phyloP scores from a whole-genome alignment of 2,888 invertebrate genomes.

The Tetragnatha montana region DNA sequence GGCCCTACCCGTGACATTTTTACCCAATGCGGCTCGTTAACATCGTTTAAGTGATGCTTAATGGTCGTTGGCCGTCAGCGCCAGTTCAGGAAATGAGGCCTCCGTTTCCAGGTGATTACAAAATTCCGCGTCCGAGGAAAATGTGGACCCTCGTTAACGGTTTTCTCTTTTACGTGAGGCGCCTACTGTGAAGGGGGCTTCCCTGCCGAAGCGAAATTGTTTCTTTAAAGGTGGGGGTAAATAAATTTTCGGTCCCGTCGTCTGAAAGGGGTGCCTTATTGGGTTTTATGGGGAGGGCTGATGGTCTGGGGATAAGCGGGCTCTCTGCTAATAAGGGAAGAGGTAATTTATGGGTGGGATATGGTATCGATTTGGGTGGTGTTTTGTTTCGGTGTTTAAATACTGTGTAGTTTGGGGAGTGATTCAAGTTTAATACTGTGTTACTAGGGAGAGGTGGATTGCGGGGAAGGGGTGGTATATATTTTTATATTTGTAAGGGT shows the following conservation, averaged over 20 bases:
- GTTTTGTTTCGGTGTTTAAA: no score
- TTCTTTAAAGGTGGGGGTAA: conserved; percentile 4
- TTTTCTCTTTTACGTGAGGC: conserved; percentile 33
- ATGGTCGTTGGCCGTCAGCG: conserved; percentile 41
- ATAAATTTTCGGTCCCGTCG: conserved; percentile 6
- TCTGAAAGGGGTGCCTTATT: background rate
- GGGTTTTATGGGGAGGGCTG: conserved; percentile 6
- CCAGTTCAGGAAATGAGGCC: conserved; percentile 33
- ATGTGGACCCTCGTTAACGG: conserved; percentile 42
- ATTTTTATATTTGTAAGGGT: no score
- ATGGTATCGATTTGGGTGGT: no score
- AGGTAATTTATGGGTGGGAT: background rate
- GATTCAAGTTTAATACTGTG: no score
- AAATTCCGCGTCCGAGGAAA: conserved; percentile 39
- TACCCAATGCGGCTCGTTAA: conserved; percentile 54
- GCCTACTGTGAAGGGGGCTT: conserved; percentile 13
- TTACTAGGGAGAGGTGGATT: background rate
- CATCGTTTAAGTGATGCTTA: conserved; percentile 51
- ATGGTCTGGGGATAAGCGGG: background rate
- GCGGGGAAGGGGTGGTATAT: no score
- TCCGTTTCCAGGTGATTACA: conserved; percentile 50
- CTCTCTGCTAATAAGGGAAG: background rate
- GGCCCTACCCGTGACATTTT: conserved; percentile 39
- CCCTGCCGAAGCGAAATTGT: conserved; percentile 3
- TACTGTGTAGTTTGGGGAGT: no score